Conservation (phyloP, 2,797 vertebrate genomes). For the Pelobates cultripes region DNA sequence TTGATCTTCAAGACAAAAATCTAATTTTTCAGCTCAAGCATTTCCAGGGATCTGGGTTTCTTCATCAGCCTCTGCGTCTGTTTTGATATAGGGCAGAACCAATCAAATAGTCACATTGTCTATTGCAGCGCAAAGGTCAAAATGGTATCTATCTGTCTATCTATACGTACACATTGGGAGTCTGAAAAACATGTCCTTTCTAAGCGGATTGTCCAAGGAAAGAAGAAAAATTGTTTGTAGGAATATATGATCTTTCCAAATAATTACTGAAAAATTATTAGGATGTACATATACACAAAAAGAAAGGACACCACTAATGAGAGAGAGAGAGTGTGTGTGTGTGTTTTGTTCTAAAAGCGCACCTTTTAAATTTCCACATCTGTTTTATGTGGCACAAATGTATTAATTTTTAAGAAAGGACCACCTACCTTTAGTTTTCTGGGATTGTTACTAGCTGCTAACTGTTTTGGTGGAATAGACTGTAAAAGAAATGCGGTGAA, state of each 20-base stretch:
- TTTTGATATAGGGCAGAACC: constrained; percentile 33
- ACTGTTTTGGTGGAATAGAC: too few relatives aligned
- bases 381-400: too few relatives aligned
- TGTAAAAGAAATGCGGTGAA: too few relatives aligned
- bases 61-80: constrained; percentile 39
- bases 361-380: neutral
- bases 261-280: constrained; percentile 38
- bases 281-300: neutral
- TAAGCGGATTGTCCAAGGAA: constrained; percentile 20
- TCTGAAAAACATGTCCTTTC: constrained; percentile 37
- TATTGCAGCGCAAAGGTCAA: constrained; percentile 53
- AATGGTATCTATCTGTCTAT: neutral
- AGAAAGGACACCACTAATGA: constrained; percentile 10
- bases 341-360: neutral
- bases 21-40: constrained; percentile 38
- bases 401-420: too few relatives aligned
- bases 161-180: constrained; percentile 1
- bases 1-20: constrained; percentile 30
- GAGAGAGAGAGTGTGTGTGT: neutral
- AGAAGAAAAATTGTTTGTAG: constrained; percentile 42
- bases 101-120: constrained; percentile 49
- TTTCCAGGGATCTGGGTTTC: constrained; percentile 30
- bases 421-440: too few relatives aligned
- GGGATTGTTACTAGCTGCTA: too few relatives aligned
- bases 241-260: constrained; percentile 44